These are phyloP conservation scores for Pipistrellus kuhlii DNA, from an alignment of 2,797 vertebrate species.

Conservation along the genomic window DNA sequence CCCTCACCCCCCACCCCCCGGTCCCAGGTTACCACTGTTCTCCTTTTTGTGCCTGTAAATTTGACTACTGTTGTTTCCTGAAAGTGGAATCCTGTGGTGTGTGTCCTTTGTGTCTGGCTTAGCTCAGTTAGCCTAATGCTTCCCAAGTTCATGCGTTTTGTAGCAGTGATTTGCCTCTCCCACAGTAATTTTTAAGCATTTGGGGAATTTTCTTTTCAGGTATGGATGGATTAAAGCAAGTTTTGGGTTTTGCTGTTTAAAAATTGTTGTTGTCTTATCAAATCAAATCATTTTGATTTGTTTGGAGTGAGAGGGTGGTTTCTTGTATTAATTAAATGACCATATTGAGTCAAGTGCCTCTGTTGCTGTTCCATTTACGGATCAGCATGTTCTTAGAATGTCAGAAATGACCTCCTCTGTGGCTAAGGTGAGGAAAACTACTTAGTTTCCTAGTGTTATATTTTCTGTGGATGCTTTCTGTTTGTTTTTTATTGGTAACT, in stretches of 20 bases:
- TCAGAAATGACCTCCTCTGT: constrained; percentile 50
- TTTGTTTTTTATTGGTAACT: constrained; percentile 57
- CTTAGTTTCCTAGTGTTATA: constrained; percentile 12
- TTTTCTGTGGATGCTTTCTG: constrained; percentile 32
- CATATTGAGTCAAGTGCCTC: not conserved
- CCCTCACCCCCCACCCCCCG: accelerated
- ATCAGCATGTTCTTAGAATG: constrained; percentile 27
- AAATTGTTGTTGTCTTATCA: not conserved
- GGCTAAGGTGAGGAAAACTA: constrained; percentile 32
- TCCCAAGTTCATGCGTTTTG: not conserved
- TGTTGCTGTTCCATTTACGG: constrained; percentile 36
- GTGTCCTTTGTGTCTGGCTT: not conserved
- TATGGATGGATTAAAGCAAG: constrained; percentile 43
- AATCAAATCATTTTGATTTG: constrained; percentile 28
- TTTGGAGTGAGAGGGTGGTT: constrained; percentile 7
- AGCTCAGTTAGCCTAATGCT: not conserved
- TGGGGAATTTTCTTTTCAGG: constrained; percentile 31
- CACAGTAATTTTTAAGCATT: constrained; percentile 21
- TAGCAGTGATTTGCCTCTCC: not conserved
- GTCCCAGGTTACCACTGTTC: not conserved
- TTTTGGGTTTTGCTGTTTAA: not conserved
- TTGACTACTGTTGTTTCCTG: not conserved
- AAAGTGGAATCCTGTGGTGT: too few species aligned
- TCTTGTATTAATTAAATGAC: constrained; percentile 47
- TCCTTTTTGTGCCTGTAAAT: not conserved